Conservation (phyloP, 2,113 vertebrate species). For the Callorhinus ursinus region DNA sequence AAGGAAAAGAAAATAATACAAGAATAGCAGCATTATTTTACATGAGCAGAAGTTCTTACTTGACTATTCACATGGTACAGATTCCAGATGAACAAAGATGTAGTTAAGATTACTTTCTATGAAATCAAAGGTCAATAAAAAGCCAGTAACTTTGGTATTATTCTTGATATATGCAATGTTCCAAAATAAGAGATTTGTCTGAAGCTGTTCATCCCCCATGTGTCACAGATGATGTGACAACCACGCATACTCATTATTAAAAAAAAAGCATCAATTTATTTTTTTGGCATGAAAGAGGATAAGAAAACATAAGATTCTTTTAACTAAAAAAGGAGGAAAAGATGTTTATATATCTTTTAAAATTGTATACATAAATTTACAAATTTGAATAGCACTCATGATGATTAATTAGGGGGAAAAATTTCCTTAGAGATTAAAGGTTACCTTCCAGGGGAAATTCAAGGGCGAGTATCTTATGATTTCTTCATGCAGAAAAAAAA, state of each 20-base stretch:
- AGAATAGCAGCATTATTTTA: neutral
- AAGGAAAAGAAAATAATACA: neutral
- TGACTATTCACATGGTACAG: accelerated
- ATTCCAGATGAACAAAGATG: neutral
- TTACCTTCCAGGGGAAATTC: neutral
- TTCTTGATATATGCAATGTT: neutral
- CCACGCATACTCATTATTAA: neutral
- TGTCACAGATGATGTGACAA: neutral
- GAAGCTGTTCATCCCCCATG: no score
- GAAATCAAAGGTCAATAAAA: neutral
- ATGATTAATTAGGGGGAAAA: neutral
- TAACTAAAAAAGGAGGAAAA: neutral
- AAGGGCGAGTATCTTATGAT: neutral
- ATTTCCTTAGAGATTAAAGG: neutral
- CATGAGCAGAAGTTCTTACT: neutral
- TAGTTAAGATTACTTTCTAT: neutral
- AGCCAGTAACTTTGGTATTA: neutral
- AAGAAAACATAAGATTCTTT: neutral
- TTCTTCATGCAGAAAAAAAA: neutral
- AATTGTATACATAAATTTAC: neutral
- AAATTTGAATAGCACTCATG: neutral
- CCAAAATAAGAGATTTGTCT: neutral
- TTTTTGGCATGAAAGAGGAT: neutral
- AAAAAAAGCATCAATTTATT: neutral
- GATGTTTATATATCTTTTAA: neutral